These are phyloP conservation scores for Gymnoscopelus microlampas DNA, from an alignment of 2,797 vertebrate genomes.

Conservation along the genomic window DNA sequence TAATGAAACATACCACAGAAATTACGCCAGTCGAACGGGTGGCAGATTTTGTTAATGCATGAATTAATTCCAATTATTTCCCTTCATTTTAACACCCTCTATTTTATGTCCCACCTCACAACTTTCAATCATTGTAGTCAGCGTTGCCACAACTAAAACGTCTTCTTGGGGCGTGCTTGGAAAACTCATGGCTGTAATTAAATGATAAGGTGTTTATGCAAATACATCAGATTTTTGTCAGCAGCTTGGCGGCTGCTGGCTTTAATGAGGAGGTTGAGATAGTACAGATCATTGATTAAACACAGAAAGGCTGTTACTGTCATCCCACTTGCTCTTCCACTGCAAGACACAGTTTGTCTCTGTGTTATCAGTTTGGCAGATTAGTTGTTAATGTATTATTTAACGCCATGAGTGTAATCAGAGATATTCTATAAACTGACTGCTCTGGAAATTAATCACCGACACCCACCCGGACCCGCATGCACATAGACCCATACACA, in stretches of 20 bases:
- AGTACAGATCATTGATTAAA: constrained; percentile 68
- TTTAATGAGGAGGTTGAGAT: constrained; percentile 63
- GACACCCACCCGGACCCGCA: not conserved
- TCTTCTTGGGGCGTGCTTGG: constrained; percentile 56
- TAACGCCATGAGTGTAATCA: constrained; percentile 62
- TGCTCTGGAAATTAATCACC: not conserved
- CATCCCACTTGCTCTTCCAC: constrained; percentile 61
- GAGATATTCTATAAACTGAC: constrained; percentile 52
- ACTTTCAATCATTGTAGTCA: constrained; percentile 59
- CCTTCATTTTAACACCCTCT: constrained; percentile 15
- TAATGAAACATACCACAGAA: not conserved
- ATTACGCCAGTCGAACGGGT: not conserved
- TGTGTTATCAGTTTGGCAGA: constrained; percentile 67
- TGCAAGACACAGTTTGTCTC: constrained; percentile 65
- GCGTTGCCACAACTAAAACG: constrained; percentile 49
- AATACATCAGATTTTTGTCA: constrained; percentile 73
- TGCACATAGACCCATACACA: constrained; percentile 4
- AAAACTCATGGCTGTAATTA: constrained; percentile 74
- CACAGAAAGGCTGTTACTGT: constrained; percentile 60
- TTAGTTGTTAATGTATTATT: constrained; percentile 67
- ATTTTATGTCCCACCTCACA: constrained; percentile 26
- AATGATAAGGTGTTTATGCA: constrained; percentile 79
- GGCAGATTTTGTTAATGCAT: not conserved
- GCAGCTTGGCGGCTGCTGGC: constrained; percentile 51
- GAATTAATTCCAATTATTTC: not conserved